These are phyloP conservation scores for Ceyx margarethae DNA, from an alignment of 2,113 vertebrate species.

Conservation along the genomic window DNA sequence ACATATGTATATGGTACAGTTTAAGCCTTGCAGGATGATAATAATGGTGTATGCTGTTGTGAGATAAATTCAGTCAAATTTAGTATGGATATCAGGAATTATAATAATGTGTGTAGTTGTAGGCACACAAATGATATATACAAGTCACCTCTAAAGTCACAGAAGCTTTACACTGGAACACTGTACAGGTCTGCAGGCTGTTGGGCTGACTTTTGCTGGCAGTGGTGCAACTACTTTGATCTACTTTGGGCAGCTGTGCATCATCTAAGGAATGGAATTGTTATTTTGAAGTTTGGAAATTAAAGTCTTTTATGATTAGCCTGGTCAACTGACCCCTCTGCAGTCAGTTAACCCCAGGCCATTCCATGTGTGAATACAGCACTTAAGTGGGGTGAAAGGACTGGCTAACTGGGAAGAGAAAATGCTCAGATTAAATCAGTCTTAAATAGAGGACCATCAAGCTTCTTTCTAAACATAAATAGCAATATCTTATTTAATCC, in stretches of 20 bases:
- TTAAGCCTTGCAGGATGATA: neutral
- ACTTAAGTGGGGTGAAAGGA: neutral
- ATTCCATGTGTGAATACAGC: neutral
- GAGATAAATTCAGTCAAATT: neutral
- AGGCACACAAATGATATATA: neutral
- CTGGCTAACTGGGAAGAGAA: neutral
- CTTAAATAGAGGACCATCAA: neutral
- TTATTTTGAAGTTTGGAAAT: neutral
- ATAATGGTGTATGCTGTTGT: neutral
- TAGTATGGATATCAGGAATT: neutral
- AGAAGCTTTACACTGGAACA: neutral
- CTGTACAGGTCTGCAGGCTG: neutral
- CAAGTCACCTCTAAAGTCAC: neutral
- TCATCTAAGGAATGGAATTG: neutral
- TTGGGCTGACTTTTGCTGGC: neutral
- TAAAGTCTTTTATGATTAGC: neutral
- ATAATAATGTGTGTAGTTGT: neutral
- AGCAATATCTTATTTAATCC: neutral
- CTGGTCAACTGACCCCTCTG: neutral
- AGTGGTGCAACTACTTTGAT: neutral
- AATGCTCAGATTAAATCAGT: neutral
- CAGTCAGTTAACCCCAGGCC: neutral
- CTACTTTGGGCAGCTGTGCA: neutral
- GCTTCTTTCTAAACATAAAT: neutral
- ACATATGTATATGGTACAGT: neutral